These are phyloP conservation scores for Odontocolon sp. DNA, from an alignment of 2,888 invertebrate genomes.

Conservation along the genomic window DNA sequence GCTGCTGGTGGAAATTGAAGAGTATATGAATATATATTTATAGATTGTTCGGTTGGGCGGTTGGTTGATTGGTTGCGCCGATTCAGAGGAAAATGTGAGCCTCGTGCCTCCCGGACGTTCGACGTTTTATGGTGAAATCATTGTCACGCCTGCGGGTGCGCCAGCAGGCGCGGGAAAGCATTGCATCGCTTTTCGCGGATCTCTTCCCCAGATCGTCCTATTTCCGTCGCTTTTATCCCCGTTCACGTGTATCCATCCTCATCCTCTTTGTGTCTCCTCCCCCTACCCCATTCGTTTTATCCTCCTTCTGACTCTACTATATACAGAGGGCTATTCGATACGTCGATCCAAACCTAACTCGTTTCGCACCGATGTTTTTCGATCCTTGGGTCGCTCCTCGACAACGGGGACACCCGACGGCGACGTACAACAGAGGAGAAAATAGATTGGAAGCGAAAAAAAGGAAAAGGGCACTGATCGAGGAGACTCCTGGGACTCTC, in stretches of 20 bases:
- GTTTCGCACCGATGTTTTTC: constrained; percentile 7
- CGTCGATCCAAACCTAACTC: neutral
- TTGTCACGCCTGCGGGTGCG: constrained; percentile 52
- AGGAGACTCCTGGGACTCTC: neutral
- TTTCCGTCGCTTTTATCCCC: constrained; percentile 60
- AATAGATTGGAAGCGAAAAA: neutral
- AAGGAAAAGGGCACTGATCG: neutral
- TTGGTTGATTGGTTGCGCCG: constrained; percentile 30
- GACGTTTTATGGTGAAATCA: constrained; percentile 55
- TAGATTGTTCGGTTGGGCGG: constrained; percentile 28
- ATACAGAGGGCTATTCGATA: too few species aligned
- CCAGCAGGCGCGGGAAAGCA: constrained; percentile 35
- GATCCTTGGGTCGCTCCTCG: neutral
- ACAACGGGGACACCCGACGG: neutral
- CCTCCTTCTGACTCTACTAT: neutral
- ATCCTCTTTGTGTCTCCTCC: neutral
- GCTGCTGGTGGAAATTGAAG: neutral
- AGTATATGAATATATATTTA: neutral
- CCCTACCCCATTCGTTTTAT: neutral
- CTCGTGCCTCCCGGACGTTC: constrained; percentile 20
- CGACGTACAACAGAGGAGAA: neutral
- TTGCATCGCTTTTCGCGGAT: constrained; percentile 48
- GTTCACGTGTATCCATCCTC: constrained; percentile 27
- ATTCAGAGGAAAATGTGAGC: constrained; percentile 42
- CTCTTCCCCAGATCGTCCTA: constrained; percentile 51